These are phyloP conservation scores for Lemur catta DNA, from an alignment of 2,797 vertebrate species.

Conservation along the genomic window DNA sequence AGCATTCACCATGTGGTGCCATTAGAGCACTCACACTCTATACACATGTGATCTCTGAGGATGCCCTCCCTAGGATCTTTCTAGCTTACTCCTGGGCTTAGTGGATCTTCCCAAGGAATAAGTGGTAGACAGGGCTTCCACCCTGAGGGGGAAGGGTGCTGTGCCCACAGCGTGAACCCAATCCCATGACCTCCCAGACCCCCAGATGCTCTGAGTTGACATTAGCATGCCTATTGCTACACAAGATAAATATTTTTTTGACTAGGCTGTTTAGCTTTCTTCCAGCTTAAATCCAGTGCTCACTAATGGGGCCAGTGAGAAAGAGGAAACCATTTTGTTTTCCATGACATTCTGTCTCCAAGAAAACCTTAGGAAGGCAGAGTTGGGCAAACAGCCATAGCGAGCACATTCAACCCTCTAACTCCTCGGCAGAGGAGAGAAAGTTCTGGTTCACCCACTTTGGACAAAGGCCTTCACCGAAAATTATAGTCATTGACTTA, in stretches of 20 bases:
- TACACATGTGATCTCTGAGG: neutral
- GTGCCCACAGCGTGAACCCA: neutral
- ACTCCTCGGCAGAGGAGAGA: neutral
- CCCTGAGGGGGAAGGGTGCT: accelerated
- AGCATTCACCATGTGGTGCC: accelerated
- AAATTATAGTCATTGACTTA: neutral
- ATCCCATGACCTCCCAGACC: neutral
- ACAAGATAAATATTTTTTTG: constrained; percentile 34
- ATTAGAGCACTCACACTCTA: neutral
- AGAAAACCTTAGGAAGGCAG: neutral
- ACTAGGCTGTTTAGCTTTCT: neutral
- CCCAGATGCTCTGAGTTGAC: neutral
- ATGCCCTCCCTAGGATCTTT: neutral
- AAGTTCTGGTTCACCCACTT: neutral
- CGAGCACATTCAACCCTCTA: neutral
- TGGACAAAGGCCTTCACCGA: neutral
- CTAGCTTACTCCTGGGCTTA: neutral
- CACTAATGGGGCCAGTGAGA: neutral
- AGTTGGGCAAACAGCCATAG: neutral
- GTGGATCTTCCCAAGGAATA: neutral
- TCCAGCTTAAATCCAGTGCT: neutral
- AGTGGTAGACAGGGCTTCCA: neutral
- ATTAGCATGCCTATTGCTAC: neutral
- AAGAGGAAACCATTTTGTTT: constrained; percentile 1
- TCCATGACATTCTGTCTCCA: constrained; percentile 7